Conservation (phyloP, 2,113 vertebrate genomes). For the Tonatia bakeri region DNA sequence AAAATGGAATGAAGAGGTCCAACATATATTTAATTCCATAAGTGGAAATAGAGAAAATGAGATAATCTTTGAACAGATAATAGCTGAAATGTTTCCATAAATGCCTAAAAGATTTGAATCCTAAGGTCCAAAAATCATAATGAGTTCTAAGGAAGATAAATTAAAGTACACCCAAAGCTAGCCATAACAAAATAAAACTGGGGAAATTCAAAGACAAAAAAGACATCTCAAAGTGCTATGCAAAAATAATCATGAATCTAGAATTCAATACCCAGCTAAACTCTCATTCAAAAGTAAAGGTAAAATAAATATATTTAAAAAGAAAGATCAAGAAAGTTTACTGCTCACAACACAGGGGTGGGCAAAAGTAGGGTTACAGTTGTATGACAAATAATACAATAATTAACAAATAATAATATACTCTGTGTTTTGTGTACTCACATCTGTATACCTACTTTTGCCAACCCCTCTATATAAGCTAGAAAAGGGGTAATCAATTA, state of each 20-base stretch:
- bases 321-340: not conserved
- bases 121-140: not conserved
- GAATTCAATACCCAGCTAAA: not conserved
- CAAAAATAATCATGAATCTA: not conserved
- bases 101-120: not conserved
- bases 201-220: not conserved
- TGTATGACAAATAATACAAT: too few relatives aligned
- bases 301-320: not conserved
- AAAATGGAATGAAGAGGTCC: not conserved
- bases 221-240: not conserved
- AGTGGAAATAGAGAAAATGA: not conserved
- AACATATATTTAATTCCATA: not conserved
- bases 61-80: not conserved
- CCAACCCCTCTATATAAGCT: not conserved
- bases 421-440: too few relatives aligned
- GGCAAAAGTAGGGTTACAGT: too few relatives aligned
- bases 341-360: not conserved
- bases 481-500: not conserved
- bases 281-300: not conserved
- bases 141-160: not conserved
- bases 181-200: not conserved
- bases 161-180: not conserved
- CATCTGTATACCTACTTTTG: too few relatives aligned
- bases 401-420: too few relatives aligned
- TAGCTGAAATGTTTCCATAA: not conserved